A percentile compares a stretch with the other conserved stretches of the same genome.
Conservation (phyloP, 2,797 vertebrate species). For the Todus mexicanus region DNA sequence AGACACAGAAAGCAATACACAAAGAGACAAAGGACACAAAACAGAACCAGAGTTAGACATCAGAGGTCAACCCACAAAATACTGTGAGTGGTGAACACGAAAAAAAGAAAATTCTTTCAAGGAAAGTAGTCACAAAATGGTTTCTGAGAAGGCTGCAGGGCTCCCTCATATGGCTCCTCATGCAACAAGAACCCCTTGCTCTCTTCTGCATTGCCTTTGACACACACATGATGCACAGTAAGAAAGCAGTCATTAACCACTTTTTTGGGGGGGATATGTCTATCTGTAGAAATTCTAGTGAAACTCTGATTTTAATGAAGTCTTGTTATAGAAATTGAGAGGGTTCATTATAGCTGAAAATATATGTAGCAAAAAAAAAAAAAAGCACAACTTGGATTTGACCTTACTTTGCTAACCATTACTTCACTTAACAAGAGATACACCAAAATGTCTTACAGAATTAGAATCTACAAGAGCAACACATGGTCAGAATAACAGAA, state of each 20-base stretch:
- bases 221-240: not conserved
- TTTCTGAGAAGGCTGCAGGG: slow-evolving; percentile 57
- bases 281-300: not conserved
- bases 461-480: not conserved
- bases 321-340: not conserved
- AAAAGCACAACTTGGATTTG: not conserved
- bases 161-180: slow-evolving; percentile 61
- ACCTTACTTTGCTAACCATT: not conserved
- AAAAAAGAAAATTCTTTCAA: slow-evolving; percentile 3
- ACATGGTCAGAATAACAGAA: not conserved
- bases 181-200: slow-evolving; percentile 16
- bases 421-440: not conserved
- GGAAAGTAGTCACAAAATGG: not conserved
- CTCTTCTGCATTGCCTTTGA: not conserved
- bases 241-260: not conserved
- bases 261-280: not conserved
- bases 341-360: not conserved
- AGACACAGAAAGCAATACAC: slow-evolving; percentile 36
- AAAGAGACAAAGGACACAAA: slow-evolving; percentile 54
- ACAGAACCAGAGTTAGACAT: slow-evolving; percentile 36
- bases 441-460: not conserved
- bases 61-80: slow-evolving; percentile 54
- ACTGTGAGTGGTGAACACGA: not conserved
- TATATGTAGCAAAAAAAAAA: not conserved
- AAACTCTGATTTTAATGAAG: not conserved